phyloP scores from a whole-genome alignment of 2,888 invertebrate species.

The Lasioglossum figueresi region DNA sequence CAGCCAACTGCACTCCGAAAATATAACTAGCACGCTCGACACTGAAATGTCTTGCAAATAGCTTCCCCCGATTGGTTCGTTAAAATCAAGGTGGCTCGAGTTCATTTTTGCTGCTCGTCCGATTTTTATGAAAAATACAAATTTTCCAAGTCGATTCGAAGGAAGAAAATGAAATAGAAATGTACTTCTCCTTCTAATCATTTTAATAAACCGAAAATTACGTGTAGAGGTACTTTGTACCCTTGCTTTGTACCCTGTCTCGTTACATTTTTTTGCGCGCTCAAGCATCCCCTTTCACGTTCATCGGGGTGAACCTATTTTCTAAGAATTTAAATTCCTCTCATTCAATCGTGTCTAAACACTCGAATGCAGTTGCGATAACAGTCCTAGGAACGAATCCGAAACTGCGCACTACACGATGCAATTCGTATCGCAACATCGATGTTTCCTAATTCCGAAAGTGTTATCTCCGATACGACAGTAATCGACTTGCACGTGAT shows the following conservation, averaged over 20 bases:
- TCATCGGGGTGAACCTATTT: background rate
- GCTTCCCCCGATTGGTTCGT: background rate
- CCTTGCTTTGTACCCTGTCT: no score
- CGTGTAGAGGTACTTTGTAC: no score
- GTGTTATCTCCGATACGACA: slow-evolving; percentile 19
- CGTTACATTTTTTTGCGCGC: background rate
- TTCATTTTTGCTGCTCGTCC: no score
- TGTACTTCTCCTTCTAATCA: background rate
- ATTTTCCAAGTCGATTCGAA: no score
- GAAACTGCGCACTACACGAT: background rate
- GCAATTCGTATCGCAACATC: background rate
- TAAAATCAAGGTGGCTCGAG: no score
- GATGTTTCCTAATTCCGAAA: slow-evolving; percentile 1
- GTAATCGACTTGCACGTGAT: slow-evolving; percentile 14
- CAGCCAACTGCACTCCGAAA: background rate
- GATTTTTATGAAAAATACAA: no score
- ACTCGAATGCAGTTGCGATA: background rate
- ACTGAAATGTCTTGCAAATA: background rate
- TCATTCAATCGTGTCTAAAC: background rate
- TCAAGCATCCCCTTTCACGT: background rate
- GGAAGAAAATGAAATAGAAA: no score
- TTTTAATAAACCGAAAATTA: background rate
- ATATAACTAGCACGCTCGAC: background rate
- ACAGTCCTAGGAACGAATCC: background rate
- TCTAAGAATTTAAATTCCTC: background rate